phyloP scores from a whole-genome alignment of 2,113 vertebrate species.

The Catharus bicknelli region DNA sequence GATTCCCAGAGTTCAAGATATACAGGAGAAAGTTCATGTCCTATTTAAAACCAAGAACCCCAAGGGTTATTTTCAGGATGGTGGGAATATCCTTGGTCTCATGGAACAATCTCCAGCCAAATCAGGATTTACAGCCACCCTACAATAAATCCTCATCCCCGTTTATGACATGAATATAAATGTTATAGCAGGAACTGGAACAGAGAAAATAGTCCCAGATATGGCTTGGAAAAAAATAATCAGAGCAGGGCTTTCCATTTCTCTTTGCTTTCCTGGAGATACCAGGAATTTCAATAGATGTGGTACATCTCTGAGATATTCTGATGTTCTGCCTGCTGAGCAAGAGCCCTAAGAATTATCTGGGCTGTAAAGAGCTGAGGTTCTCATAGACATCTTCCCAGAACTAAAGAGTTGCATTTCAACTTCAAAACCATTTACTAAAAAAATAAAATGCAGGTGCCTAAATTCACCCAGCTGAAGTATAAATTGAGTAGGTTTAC shows the following conservation, averaged over 20 bases:
- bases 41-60: background rate
- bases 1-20: background rate
- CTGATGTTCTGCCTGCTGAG: background rate
- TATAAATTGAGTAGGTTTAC: background rate
- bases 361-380: background rate
- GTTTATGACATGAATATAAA: background rate
- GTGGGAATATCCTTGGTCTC: background rate
- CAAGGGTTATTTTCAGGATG: background rate
- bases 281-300: background rate
- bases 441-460: background rate
- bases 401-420: background rate
- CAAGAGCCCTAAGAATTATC: background rate
- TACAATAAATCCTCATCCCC: background rate
- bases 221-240: background rate
- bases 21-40: background rate
- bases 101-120: background rate
- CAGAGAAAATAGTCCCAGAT: background rate
- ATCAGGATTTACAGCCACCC: background rate
- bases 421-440: background rate
- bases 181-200: background rate
- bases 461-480: background rate
- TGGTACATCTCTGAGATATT: background rate
- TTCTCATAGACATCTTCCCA: background rate
- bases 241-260: background rate
- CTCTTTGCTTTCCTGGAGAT: background rate